These are phyloP conservation scores for Bombus impatiens DNA, from an alignment of 1,140 invertebrate species.

Conservation along the genomic window DNA sequence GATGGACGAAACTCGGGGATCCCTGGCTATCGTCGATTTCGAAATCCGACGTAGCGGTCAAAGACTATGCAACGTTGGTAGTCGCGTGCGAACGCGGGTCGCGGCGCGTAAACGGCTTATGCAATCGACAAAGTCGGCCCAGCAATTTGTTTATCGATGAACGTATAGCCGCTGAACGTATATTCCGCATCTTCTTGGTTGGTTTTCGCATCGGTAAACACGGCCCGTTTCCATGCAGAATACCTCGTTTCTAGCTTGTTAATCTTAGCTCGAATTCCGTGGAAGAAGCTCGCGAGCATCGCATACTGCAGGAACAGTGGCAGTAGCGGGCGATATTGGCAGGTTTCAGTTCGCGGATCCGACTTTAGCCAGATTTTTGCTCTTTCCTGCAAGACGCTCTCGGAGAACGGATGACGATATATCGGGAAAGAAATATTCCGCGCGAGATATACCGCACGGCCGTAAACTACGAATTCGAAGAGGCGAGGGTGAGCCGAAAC, in stretches of 20 bases:
- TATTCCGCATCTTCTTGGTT: neutral
- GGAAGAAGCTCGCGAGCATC: neutral
- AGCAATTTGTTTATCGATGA: conserved; percentile 18
- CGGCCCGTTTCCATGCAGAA: neutral
- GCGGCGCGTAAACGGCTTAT: conserved; percentile 17
- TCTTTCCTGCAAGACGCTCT: too few species aligned
- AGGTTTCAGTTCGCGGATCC: too few species aligned
- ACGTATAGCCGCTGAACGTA: neutral
- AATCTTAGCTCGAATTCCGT: too few species aligned
- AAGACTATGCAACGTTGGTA: neutral
- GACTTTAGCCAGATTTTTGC: too few species aligned
- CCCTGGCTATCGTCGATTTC: neutral
- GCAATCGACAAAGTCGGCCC: conserved; percentile 27
- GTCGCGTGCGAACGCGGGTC: neutral
- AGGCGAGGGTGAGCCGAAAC: too few species aligned
- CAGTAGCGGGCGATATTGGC: too few species aligned
- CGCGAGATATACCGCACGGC: too few species aligned
- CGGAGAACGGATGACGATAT: too few species aligned
- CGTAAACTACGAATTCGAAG: too few species aligned
- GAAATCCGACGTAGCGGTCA: neutral
- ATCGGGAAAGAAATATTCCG: too few species aligned
- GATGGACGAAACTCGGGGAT: neutral
- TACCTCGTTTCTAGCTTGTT: neutral
- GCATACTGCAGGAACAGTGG: rapidly evolving
- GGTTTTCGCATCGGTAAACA: neutral